Evolutionary conservation across 2,888 invertebrate genomes (phyloP), one percentile per base, ranked within the genome.

Genomic region (Chrysodeixis includens): DNA sequence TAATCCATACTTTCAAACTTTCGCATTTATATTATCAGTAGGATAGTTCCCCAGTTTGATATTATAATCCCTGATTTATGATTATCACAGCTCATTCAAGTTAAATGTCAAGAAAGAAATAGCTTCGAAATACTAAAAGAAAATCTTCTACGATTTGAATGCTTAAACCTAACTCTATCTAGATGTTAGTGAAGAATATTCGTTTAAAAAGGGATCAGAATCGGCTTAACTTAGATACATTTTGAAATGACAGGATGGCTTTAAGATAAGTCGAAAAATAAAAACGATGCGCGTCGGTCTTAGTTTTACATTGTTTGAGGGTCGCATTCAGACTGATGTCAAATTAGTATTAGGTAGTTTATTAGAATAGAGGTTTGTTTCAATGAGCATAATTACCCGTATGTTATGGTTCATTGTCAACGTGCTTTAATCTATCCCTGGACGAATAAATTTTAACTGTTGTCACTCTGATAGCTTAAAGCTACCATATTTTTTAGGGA

Each of bases 61-160:
- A 72, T 77, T 81, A 78, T 75, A 76, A 81, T 84, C 78, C 76
- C 51, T 53, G 67, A 60, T 85, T 83, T 79, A 84, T 82, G 30
- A 51, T 61, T 76, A 82, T 83, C 62, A 35, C 73, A 79, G 74
- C 60, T 76, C 79, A 35, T 78, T 78, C 55, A 66, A 70, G 76
- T 71, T 78, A 76, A 78, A 78, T 78, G 77, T 68, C 30, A 55
- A 51, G 66, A 58, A 68, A 67, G 53, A 68, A 66, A 78, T 76
- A 53, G 65, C 67, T 79, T 68, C 59, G 66, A 76, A 53, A 66
- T 70, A 67, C 54, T 65, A 63, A 76, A 73, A 73, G 70, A 65
- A 72, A 62, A 67, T 67, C 46, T 26, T 76, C 61, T 67, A 66
- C 49, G 65, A 65, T 73, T 63, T 70, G 60, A 72, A 67, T 66